Evolutionary conservation across 2,113 vertebrate genomes (phyloP).

Genomic region (Spilogale gracilis): DNA sequence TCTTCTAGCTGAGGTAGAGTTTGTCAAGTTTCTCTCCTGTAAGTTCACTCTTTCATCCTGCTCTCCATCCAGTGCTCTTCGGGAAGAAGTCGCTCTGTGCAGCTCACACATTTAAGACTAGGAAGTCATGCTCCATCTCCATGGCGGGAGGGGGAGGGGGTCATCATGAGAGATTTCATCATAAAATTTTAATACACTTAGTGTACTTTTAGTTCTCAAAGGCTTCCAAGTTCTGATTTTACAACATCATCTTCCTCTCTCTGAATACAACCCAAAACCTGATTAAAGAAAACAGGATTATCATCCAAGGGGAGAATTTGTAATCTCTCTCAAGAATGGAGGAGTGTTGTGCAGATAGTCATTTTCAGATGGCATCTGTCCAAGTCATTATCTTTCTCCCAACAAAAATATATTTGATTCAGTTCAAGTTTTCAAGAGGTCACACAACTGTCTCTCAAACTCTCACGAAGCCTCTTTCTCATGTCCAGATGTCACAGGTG

Average conservation of each 20-base stretch:
- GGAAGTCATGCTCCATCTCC: background rate
- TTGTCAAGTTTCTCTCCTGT: background rate
- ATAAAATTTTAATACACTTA: background rate
- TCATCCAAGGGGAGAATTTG: background rate
- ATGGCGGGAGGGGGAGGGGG: background rate
- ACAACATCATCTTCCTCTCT: background rate
- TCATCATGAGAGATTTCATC: background rate
- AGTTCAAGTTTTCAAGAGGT: conserved; percentile 5
- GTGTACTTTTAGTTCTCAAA: conserved; percentile 23
- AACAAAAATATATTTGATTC: conserved; percentile 43
- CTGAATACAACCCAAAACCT: conserved; percentile 38
- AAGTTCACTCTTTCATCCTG: background rate
- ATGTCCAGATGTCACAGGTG: background rate
- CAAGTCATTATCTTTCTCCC: conserved; percentile 33
- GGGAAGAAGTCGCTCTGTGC: background rate
- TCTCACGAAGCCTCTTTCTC: background rate
- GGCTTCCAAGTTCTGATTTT: conserved; percentile 17
- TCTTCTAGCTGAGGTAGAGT: background rate
- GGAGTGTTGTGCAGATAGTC: background rate
- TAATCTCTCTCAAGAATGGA: background rate
- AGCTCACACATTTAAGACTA: background rate
- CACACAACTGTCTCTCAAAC: background rate
- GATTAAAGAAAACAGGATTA: background rate
- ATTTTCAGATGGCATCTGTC: conserved; percentile 40
- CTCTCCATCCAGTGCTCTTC: background rate